These are phyloP conservation scores for Entelurus aequoreus DNA, from an alignment of 2,113 vertebrate genomes.

Conservation along the genomic window DNA sequence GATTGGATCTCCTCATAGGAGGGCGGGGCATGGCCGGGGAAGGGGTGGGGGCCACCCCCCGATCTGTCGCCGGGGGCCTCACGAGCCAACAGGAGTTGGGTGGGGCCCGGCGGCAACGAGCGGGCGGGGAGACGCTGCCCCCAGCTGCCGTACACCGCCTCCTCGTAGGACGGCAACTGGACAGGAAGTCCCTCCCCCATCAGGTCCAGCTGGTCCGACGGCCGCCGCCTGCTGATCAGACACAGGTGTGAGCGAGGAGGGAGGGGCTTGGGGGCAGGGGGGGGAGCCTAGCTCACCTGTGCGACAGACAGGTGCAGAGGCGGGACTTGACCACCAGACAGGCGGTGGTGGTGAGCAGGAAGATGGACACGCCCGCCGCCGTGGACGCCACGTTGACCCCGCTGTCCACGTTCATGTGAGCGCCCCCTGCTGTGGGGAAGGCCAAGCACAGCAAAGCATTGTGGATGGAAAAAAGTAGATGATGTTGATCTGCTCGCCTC, in stretches of 20 bases:
- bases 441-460: background rate
- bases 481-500: too few relatives aligned
- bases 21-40: conserved; percentile 53
- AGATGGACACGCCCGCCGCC: conserved; percentile 70
- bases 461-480: background rate
- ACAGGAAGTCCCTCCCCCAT: conserved; percentile 62
- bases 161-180: conserved; percentile 72
- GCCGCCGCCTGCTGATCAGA: conserved; percentile 47
- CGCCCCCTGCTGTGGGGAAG: conserved; percentile 34
- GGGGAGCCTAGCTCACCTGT: conserved; percentile 41
- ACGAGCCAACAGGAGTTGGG: conserved; percentile 65
- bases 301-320: conserved; percentile 60
- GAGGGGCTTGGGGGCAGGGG: background rate
- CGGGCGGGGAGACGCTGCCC: conserved; percentile 59
- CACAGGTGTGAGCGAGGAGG: background rate
- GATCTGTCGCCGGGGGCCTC: conserved; percentile 33
- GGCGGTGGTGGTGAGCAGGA: conserved; percentile 71
- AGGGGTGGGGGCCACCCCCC: background rate
- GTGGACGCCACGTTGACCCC: conserved; percentile 64
- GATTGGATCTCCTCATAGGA: conserved; percentile 63
- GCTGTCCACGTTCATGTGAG: conserved; percentile 32
- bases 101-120: conserved; percentile 37
- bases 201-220: conserved; percentile 74
- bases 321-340: conserved; percentile 73
- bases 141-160: conserved; percentile 71